Conservation (phyloP, 2,113 vertebrate genomes). For the Vireo altiloquus region DNA sequence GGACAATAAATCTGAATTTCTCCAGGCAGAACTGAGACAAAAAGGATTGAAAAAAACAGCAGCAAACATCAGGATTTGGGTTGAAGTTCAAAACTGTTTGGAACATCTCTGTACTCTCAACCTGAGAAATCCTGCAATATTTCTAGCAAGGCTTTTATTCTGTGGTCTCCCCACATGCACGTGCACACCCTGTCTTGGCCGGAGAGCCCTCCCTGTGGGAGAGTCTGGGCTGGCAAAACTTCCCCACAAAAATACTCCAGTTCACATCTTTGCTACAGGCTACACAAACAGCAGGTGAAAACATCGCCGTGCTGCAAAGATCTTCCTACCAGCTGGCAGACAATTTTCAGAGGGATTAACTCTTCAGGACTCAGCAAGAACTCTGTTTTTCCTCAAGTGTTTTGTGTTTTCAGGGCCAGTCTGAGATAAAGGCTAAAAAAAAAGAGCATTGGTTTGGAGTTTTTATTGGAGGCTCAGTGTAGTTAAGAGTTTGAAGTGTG, state of each 20-base stretch:
- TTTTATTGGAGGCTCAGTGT: neutral
- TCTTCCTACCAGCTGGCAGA: neutral
- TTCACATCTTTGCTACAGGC: slow-evolving; percentile 1
- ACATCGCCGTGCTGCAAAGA: neutral
- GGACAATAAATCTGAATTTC: neutral
- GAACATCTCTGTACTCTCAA: neutral
- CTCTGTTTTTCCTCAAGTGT: neutral
- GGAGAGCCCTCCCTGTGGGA: neutral
- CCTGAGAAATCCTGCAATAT: neutral
- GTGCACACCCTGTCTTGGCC: rapidly evolving
- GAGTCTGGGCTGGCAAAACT: neutral
- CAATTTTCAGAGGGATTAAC: neutral
- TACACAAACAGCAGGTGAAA: slow-evolving; percentile 36
- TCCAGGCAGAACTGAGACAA: neutral
- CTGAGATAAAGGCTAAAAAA: neutral
- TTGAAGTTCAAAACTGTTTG: neutral
- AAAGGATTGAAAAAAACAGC: neutral
- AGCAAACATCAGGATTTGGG: neutral
- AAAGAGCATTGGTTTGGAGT: neutral
- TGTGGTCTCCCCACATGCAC: rapidly evolving
- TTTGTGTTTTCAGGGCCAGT: neutral
- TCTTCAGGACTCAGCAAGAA: neutral
- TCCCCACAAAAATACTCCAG: neutral
- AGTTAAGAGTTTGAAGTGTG: neutral
- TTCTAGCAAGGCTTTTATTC: neutral